Base-by-base conservation (phyloP, 64 coral and sea anemone genomes). In the Trachythela sp. region DNA sequence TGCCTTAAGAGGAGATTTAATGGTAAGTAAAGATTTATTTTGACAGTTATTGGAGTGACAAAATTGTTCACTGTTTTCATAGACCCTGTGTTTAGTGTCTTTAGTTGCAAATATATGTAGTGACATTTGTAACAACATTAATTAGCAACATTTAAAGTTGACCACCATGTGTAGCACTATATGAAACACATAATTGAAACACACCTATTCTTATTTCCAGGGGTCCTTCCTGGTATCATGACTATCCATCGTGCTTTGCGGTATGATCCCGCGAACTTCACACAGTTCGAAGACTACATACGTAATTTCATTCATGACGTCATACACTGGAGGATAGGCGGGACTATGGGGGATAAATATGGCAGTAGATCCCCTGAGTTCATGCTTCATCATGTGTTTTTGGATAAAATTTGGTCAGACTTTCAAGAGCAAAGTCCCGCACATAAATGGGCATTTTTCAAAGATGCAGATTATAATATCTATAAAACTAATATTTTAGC, bases 371-470 rank as follows among this genome's bases (percentile, higher is more conserved):
- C 75, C 32, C 75, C 75, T 35, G 75, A 80, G 34, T 80, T 80
- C 30, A 80, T 80, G 33, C 75, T 80, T 34, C 75, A 80, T 39
- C 75, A 80, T 22, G 75, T 18, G 5, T 80, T 80, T 36, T 39
- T 80, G 30, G 75, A 80, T 80, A 80, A 80, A 36, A 80, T 80
- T 39, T 80, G 75, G 75, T 80, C 75, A 80, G 75, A 80, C 20
- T 80, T 37, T 39, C 75, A 80, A 30, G 37, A 35, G 14, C 75
- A 80, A 80, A 80, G 75, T 80, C 9, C 32, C 8, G 75, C 8
- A 36, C 75, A 80, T 37, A 80, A 80, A 39, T 80, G 75, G 75
- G 30, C 20, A 2, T 80, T 37, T 80, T 80, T 80, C 20, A 39
- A 39, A 18, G 34, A 80, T 1, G 37, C 75, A 80, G 30, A 20